Base-by-base conservation (phyloP, 2,888 invertebrate genomes). In the Brachylomia viminalis region DNA sequence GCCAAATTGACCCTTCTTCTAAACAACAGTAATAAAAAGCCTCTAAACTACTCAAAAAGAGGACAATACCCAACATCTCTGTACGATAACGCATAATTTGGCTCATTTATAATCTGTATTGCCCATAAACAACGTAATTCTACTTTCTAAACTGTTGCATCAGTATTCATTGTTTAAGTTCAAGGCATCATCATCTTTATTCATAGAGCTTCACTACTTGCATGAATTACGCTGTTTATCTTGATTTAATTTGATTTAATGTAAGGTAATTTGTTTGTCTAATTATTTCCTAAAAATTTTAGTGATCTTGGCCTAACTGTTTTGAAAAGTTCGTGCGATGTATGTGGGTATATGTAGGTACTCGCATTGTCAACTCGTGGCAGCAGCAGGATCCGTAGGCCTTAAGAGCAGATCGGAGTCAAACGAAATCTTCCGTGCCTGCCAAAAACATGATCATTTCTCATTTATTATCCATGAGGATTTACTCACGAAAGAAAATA, bases 121-220 rank as follows among this genome's bases (percentile, higher is more conserved):
- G 77, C n/a, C 67, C 82, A 82, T 87, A 81, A 70, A 79, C 45
- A 65, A 65, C 59, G 64, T 72, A 74, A 79, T 69, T 77, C 59
- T 70, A 77, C 88, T 88, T 88, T 86, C 87, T 87, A 86, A 74
- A 72, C 17, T 54, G 59, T 78, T 76, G 38, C 77, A 77, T 80
- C 74, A 80, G 69, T 67, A 79, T 82, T 74, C 76, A 73, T 65
- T 30, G 66, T 75, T 15, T 79, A 81, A 87, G 87, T 88, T 88
- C 86, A 87, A 88, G 88, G 87, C 81, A 70, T 52, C 65, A 49
- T 67, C 67, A 76, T 86, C 75, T 77, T 67, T 79, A 85, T 82
- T 83, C 65, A 78, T 70, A 47, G n/a, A 59, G 15, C 47, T 58
- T 73, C 47, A 56, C 61, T 64, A 38, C 59, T 77, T 62, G 65